phyloP scores from a whole-genome alignment of 2,888 invertebrate genomes.

The Orgyia antiqua region DNA sequence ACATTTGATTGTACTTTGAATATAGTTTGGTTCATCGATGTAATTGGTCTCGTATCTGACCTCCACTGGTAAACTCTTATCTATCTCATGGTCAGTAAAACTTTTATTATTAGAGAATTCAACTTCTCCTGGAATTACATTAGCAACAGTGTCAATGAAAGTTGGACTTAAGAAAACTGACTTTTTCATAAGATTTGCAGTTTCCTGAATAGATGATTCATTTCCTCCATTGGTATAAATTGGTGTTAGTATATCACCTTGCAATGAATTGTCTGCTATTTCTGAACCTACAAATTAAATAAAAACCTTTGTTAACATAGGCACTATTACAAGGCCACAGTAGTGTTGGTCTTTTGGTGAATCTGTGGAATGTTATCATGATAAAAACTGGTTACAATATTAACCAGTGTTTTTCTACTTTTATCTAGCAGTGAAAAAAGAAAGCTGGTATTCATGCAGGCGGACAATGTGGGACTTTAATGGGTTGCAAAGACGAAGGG shows the following conservation, averaged over 20 bases:
- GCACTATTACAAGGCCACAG: background rate
- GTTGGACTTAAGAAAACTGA: constrained; percentile 64
- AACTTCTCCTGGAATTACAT: constrained; percentile 33
- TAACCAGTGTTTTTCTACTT: too few relatives aligned
- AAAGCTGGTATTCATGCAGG: too few relatives aligned
- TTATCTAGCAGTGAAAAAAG: too few relatives aligned
- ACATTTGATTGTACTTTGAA: too few relatives aligned
- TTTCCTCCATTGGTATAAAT: constrained; percentile 8
- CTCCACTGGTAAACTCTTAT: background rate
- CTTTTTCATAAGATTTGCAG: constrained; percentile 58
- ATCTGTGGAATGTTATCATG: too few relatives aligned
- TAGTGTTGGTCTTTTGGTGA: too few relatives aligned
- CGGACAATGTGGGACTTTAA: too few relatives aligned
- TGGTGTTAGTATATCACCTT: constrained; percentile 1
- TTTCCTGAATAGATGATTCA: constrained; percentile 55
- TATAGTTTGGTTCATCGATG: too few relatives aligned
- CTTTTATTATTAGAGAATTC: constrained; percentile 23
- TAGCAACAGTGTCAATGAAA: constrained; percentile 36
- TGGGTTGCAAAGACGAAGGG: too few relatives aligned
- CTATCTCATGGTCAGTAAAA: background rate
- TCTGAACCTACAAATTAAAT: constrained; percentile 10
- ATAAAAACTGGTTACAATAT: too few relatives aligned
- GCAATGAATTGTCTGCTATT: constrained; percentile 8
- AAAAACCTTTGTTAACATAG: background rate
- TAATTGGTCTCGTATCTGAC: too few relatives aligned